A percentile compares a stretch with the other conserved stretches of the same genome.
Conservation (phyloP, 2,797 vertebrate species). For the Phoeniculus purpureus region DNA sequence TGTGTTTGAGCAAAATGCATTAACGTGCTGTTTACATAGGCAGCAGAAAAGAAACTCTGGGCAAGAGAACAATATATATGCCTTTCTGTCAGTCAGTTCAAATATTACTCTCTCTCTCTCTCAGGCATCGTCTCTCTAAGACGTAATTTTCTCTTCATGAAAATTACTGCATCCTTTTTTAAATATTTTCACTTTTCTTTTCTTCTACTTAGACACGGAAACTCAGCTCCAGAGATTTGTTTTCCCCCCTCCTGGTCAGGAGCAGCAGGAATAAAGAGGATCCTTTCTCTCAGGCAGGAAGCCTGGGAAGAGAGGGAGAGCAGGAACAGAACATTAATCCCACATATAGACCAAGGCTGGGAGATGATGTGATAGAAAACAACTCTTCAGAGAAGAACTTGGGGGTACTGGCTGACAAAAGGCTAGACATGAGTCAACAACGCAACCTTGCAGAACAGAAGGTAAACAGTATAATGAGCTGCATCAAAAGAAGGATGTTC, state of each 20-base stretch:
- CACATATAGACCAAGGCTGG: too few species aligned
- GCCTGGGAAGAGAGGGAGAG: background rate
- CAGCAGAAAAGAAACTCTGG: background rate
- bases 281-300: background rate
- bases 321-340: rapidly evolving
- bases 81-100: background rate
- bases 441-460: too few species aligned
- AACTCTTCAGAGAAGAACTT: too few species aligned
- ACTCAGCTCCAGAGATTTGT: background rate
- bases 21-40: background rate
- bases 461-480: too few species aligned
- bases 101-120: rapidly evolving
- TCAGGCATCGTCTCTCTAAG: background rate
- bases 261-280: background rate
- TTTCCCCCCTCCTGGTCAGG: background rate
- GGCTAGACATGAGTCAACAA: too few species aligned
- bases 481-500: too few species aligned
- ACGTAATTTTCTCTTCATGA: background rate
- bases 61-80: background rate
- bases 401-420: too few species aligned
- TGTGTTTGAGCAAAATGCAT: background rate
- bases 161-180: background rate
- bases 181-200: background rate
- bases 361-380: too few species aligned
- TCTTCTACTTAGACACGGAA: background rate